Conservation (phyloP, 2,113 vertebrate species). For the Tonatia bakeri region DNA sequence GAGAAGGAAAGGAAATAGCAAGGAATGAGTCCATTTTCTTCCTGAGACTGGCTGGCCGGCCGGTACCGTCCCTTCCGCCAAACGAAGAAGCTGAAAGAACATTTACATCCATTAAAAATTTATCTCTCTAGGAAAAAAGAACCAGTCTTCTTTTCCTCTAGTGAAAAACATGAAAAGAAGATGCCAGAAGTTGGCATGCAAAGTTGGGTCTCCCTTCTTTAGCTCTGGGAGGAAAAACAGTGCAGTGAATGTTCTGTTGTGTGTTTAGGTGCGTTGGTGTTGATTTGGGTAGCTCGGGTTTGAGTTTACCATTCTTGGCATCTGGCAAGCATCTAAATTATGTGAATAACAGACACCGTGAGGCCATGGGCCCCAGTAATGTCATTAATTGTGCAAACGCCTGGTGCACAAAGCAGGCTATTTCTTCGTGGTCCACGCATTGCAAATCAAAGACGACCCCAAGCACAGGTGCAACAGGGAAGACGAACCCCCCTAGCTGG, state of each 20-base stretch:
- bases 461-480: neutral
- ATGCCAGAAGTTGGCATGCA: slow-evolving; percentile 3
- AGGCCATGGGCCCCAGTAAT: slow-evolving; percentile 60
- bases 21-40: neutral
- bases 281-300: neutral
- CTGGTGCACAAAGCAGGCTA: neutral
- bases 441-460: slow-evolving; percentile 1
- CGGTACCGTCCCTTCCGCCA: neutral
- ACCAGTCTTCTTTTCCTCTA: neutral
- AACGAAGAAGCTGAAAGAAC: neutral
- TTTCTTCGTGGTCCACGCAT: neutral
- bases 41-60: neutral
- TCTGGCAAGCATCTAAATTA: slow-evolving; percentile 69
- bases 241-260: neutral
- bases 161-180: slow-evolving; percentile 8
- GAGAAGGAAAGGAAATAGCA: neutral
- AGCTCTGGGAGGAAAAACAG: neutral
- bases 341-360: slow-evolving; percentile 67
- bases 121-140: slow-evolving; percentile 34
- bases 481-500: neutral
- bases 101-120: slow-evolving; percentile 58
- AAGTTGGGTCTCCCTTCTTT: neutral
- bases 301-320: neutral
- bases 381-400: slow-evolving; percentile 60
- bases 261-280: neutral